These are phyloP conservation scores for Cherax destructor DNA, from an alignment of 1,140 invertebrate species.

Conservation along the genomic window DNA sequence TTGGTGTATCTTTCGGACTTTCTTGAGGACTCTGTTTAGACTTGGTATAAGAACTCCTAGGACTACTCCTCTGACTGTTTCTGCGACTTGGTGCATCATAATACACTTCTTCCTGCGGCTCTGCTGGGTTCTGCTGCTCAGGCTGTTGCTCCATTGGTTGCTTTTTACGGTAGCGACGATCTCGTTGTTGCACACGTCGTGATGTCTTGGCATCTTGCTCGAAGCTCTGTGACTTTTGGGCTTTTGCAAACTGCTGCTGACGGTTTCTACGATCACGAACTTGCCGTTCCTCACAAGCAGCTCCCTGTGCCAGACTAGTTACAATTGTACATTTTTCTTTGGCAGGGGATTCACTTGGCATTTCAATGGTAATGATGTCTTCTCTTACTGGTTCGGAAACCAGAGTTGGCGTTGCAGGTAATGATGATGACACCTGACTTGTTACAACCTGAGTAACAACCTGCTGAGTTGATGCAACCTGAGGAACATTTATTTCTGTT, in stretches of 20 bases:
- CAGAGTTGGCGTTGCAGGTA: constrained; percentile 44
- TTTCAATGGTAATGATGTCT: constrained; percentile 1
- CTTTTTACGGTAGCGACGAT: constrained; percentile 50
- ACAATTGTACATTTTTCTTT: neutral
- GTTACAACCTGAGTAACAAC: constrained; percentile 12
- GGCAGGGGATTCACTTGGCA: neutral
- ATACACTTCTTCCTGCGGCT: constrained; percentile 49
- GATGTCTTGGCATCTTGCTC: constrained; percentile 51
- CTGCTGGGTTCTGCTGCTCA: constrained; percentile 7
- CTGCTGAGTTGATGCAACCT: constrained; percentile 21
- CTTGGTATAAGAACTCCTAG: constrained; percentile 30
- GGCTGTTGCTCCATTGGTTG: constrained; percentile 32
- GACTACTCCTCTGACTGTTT: constrained; percentile 47
- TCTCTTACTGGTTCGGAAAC: constrained; percentile 27
- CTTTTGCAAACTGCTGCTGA: constrained; percentile 56
- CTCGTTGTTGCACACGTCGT: constrained; percentile 25
- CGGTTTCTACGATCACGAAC: constrained; percentile 49
- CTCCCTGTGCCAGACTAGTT: neutral
- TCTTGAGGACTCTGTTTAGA: constrained; percentile 46
- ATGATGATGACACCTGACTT: constrained; percentile 26
- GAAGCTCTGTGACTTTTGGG: constrained; percentile 28
- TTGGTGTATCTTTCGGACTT: constrained; percentile 57
- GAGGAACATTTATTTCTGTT: constrained; percentile 17
- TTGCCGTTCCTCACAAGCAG: constrained; percentile 47
- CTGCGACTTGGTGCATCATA: constrained; percentile 59